Conservation (phyloP, 2,888 invertebrate genomes). For the Pristionchus maxplancki region DNA sequence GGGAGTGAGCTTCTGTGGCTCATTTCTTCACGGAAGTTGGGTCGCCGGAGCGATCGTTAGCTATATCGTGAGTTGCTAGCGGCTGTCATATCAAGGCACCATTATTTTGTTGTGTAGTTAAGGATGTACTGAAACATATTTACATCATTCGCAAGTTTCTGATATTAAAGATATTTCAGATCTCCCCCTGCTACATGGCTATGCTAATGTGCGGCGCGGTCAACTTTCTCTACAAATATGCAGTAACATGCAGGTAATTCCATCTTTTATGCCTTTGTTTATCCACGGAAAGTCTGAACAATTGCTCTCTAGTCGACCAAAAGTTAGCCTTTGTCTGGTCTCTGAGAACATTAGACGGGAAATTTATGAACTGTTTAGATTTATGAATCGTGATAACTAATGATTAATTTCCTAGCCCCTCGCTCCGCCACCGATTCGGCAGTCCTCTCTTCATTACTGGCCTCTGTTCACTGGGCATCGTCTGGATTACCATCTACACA, state of each 20-base stretch:
- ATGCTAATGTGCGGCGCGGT: background rate
- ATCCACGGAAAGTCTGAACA: background rate
- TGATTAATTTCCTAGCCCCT: background rate
- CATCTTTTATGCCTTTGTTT: background rate
- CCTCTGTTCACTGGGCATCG: background rate
- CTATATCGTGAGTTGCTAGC: background rate
- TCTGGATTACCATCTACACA: background rate
- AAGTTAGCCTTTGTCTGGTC: background rate
- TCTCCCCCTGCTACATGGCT: slow-evolving; percentile 10
- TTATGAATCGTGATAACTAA: background rate
- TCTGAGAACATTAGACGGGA: too few relatives aligned
- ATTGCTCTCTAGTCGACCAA: background rate
- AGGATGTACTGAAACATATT: background rate
- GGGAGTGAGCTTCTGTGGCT: background rate
- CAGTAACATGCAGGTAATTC: slow-evolving; percentile 11
- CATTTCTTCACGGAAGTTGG: background rate
- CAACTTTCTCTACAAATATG: slow-evolving; percentile 42
- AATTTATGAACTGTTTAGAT: too few relatives aligned
- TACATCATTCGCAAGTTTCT: background rate
- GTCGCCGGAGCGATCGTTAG: background rate
- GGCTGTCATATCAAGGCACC: background rate
- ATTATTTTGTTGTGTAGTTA: background rate
- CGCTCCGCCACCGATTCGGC: background rate
- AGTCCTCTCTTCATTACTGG: background rate
- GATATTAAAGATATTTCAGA: too few relatives aligned